A percentile compares a stretch with the other conserved stretches of the same genome.
Conservation (phyloP, 2,797 vertebrate genomes). For the Heliangelus exortis region DNA sequence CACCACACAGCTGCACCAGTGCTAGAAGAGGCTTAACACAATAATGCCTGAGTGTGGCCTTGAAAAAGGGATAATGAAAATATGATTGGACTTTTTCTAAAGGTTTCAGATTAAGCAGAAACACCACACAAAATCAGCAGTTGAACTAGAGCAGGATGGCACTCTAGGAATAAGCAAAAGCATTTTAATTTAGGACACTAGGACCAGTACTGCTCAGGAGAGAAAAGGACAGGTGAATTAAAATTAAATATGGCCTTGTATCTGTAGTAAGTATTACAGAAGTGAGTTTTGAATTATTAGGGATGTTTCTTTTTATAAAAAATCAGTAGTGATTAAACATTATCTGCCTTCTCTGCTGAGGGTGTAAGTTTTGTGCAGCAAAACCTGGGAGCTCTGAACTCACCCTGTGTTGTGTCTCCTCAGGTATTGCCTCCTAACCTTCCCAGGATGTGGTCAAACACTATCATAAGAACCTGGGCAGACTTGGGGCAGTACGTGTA, state of each 20-base stretch:
- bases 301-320: background rate
- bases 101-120: background rate
- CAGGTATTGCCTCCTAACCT: background rate
- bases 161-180: background rate
- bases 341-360: background rate
- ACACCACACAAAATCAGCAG: background rate
- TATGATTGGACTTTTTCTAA: background rate
- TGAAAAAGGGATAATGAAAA: background rate
- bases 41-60: background rate
- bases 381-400: background rate
- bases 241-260: background rate
- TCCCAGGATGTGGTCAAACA: background rate
- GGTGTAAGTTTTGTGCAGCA: background rate
- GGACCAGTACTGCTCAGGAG: background rate
- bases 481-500: background rate
- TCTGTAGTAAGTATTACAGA: background rate
- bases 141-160: background rate
- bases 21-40: background rate
- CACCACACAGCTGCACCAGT: background rate
- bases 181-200: background rate
- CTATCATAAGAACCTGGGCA: background rate
- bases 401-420: background rate
- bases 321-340: background rate
- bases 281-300: background rate
- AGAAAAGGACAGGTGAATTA: background rate